Conservation (phyloP, 2,113 vertebrate species). For the Cyanoderma ruficeps region DNA sequence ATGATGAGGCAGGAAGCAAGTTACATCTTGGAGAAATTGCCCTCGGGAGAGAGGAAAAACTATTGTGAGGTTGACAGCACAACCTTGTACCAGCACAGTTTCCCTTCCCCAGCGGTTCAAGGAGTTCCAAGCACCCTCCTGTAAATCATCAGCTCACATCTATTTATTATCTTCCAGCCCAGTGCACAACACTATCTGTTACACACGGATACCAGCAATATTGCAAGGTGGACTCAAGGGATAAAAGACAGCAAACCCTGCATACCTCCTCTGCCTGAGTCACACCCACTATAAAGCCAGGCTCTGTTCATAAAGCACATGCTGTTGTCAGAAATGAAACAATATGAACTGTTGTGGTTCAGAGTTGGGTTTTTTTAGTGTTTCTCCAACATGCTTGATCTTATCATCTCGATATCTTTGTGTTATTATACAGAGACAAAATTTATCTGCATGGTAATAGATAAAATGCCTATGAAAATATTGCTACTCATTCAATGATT, state of each 20-base stretch:
- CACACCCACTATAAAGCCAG: constrained; percentile 41
- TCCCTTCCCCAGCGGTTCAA: constrained; percentile 72
- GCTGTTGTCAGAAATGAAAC: constrained; percentile 22
- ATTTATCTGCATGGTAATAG: constrained; percentile 21
- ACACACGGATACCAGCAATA: constrained; percentile 77
- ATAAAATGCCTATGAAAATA: not conserved
- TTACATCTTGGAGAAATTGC: constrained; percentile 67
- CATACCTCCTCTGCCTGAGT: constrained; percentile 55
- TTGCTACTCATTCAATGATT: not conserved
- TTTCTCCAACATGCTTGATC: not conserved
- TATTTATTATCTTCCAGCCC: constrained; percentile 81
- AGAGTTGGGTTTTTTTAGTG: not conserved
- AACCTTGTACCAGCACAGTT: constrained; percentile 49
- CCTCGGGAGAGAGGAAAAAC: constrained; percentile 67
- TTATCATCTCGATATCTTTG: not conserved
- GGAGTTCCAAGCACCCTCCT: constrained; percentile 76
- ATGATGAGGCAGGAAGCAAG: constrained; percentile 69
- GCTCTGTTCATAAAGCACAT: constrained; percentile 23
- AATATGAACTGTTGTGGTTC: constrained; percentile 15
- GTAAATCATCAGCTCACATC: constrained; percentile 78
- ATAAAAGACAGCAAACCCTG: constrained; percentile 64
- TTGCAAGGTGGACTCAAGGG: constrained; percentile 71
- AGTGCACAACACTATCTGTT: constrained; percentile 79
- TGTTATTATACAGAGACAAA: not conserved
- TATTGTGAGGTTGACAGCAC: constrained; percentile 70